Percentiles rank a stretch among this genome's conserved stretches.
phyloP scores from a whole-genome alignment of 35 echinoderm and acorn worm genomes.

The Strongylocentrotus purpuratus region DNA sequence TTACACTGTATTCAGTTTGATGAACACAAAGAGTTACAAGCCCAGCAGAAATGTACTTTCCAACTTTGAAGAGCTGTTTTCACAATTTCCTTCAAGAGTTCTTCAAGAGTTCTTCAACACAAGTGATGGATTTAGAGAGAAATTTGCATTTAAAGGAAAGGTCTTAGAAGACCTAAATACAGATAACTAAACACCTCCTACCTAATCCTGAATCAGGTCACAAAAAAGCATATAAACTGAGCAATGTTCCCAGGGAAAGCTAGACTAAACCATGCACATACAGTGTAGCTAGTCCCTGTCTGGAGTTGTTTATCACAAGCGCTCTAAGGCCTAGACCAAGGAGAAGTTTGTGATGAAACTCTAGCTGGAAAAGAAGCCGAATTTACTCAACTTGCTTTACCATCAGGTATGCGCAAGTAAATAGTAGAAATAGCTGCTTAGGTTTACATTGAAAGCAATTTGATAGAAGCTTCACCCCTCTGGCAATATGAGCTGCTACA shows the following conservation, averaged over 20 bases:
- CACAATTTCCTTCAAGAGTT: not conserved
- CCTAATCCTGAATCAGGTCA: not conserved
- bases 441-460: conserved; percentile 12
- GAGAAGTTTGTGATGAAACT: not conserved
- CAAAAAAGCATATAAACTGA: not conserved
- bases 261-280: not conserved
- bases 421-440: not conserved
- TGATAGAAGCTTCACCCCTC: not conserved
- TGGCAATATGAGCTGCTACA: not conserved
- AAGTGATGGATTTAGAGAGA: not conserved
- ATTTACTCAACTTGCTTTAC: not conserved
- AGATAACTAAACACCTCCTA: not conserved
- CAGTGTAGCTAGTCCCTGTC: too few species aligned
- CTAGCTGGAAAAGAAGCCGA: not conserved
- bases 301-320: not conserved
- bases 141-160: too few species aligned
- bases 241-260: not conserved
- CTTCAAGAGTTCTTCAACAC: not conserved
- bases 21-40: not conserved
- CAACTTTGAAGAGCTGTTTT: not conserved
- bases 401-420: not conserved
- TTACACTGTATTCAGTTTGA: not conserved
- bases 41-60: not conserved
- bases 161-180: not conserved
- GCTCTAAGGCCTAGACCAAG: not conserved